phyloP scores from a whole-genome alignment of 2,888 invertebrate species.

The Vannuccia rotundouncinata region DNA sequence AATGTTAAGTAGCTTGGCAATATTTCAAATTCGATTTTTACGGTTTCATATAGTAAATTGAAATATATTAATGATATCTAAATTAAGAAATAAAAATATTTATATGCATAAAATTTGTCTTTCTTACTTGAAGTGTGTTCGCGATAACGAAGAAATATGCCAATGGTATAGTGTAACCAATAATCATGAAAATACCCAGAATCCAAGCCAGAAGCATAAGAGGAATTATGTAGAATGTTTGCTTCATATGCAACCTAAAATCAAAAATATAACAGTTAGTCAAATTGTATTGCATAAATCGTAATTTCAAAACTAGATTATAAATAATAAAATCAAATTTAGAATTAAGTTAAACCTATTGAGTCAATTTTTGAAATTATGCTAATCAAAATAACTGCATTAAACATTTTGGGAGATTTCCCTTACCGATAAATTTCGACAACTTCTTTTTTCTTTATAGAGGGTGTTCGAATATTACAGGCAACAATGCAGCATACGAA shows the following conservation, averaged over 20 bases:
- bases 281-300: too few species aligned
- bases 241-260: conserved; percentile 28
- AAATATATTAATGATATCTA: neutral
- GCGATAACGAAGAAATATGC: conserved; percentile 37
- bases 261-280: neutral
- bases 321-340: too few species aligned
- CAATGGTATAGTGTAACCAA: conserved; percentile 16
- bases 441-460: conserved; percentile 36
- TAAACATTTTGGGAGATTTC: too few species aligned
- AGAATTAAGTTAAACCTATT: too few species aligned
- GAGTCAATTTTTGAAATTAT: too few species aligned
- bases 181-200: conserved; percentile 33
- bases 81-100: neutral
- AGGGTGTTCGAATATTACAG: conserved; percentile 39
- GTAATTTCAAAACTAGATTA: too few species aligned
- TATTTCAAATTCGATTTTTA: neutral
- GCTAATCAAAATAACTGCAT: too few species aligned
- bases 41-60: neutral
- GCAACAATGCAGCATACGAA: conserved; percentile 37
- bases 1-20: too few species aligned
- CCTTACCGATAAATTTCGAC: conserved; percentile 33
- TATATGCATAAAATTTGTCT: neutral
- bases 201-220: conserved; percentile 36
- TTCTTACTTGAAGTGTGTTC: conserved; percentile 34
- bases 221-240: conserved; percentile 31